Percentiles rank a stretch among this genome's conserved stretches.
Conservation (phyloP, 2,888 invertebrate genomes). For the Lordiphosa andalusiaca region DNA sequence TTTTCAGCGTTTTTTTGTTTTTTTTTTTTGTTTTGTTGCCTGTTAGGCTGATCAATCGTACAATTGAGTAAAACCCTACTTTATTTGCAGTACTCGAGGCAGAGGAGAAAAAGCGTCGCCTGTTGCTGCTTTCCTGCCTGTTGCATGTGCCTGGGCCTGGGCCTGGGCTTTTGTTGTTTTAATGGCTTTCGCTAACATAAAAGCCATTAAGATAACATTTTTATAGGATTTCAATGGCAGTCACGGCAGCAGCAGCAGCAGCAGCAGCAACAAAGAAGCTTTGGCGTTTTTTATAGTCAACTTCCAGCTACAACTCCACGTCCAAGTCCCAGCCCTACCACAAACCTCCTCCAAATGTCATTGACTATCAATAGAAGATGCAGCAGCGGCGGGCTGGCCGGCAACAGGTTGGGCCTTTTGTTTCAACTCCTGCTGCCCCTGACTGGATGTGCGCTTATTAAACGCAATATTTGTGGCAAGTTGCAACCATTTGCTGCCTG, state of each 20-base stretch:
- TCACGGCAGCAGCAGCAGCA: slow-evolving; percentile 40
- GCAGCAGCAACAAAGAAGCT: slow-evolving; percentile 32
- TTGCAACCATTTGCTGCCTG: slow-evolving; percentile 46
- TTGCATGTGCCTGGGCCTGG: slow-evolving; percentile 43
- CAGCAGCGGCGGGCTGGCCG: slow-evolving; percentile 13
- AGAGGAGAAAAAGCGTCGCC: slow-evolving; percentile 30
- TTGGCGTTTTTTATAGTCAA: slow-evolving; percentile 42
- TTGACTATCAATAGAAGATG: slow-evolving; percentile 35
- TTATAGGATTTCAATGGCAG: slow-evolving; percentile 77
- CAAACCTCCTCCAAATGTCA: slow-evolving; percentile 53
- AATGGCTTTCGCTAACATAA: slow-evolving; percentile 77
- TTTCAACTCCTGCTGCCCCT: slow-evolving; percentile 6
- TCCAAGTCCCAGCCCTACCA: slow-evolving; percentile 37
- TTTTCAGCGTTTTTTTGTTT: slow-evolving; percentile 8
- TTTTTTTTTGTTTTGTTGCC: too few relatives aligned
- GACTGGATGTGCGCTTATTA: slow-evolving; percentile 65
- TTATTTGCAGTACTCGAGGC: slow-evolving; percentile 56
- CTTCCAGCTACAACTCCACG: slow-evolving; percentile 59
- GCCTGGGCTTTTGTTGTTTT: slow-evolving; percentile 37
- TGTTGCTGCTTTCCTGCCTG: slow-evolving; percentile 35
- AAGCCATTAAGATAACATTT: slow-evolving; percentile 77
- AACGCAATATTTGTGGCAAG: slow-evolving; percentile 75
- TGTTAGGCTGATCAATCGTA: slow-evolving; percentile 70
- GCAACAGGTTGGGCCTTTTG: slow-evolving; percentile 14
- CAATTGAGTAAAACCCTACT: slow-evolving; percentile 74